Conservation (phyloP, 2,888 invertebrate species). For the Cephonodes hylas region DNA sequence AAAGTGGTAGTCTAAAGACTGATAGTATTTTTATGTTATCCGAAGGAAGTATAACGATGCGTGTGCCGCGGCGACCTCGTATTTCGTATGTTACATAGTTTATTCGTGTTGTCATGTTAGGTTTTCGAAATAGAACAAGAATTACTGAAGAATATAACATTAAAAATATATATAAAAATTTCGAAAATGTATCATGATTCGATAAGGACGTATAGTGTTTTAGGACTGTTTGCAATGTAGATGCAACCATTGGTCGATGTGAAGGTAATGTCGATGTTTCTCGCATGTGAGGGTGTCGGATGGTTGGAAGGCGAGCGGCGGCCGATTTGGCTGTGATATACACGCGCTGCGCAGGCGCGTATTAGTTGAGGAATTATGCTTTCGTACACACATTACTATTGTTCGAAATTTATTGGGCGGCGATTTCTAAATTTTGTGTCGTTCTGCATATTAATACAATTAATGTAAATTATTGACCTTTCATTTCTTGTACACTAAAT, state of each 20-base stretch:
- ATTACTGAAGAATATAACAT: background rate
- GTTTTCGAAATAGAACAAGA: background rate
- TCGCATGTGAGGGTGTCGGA: background rate
- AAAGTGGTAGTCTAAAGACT: slow-evolving; percentile 46
- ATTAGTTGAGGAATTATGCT: slow-evolving; percentile 33
- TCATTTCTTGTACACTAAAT: background rate
- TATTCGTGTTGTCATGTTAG: background rate
- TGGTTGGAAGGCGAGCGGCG: slow-evolving; percentile 38
- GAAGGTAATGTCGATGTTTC: background rate
- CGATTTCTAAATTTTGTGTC: too few relatives aligned
- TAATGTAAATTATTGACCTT: background rate
- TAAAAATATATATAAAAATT: background rate
- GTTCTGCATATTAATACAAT: background rate
- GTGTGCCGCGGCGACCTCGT: slow-evolving; percentile 1
- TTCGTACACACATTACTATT: slow-evolving; percentile 7
- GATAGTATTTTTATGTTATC: slow-evolving; percentile 29
- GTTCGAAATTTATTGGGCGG: background rate
- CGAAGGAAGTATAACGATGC: background rate
- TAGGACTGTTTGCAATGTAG: background rate
- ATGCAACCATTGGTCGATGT: background rate
- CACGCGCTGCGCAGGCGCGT: slow-evolving; percentile 31
- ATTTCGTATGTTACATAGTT: background rate
- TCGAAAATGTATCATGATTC: background rate
- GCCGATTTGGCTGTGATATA: slow-evolving; percentile 73
- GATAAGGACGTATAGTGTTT: background rate